phyloP scores from a whole-genome alignment of 2,888 invertebrate species.

The Drosophila aldrichi region DNA sequence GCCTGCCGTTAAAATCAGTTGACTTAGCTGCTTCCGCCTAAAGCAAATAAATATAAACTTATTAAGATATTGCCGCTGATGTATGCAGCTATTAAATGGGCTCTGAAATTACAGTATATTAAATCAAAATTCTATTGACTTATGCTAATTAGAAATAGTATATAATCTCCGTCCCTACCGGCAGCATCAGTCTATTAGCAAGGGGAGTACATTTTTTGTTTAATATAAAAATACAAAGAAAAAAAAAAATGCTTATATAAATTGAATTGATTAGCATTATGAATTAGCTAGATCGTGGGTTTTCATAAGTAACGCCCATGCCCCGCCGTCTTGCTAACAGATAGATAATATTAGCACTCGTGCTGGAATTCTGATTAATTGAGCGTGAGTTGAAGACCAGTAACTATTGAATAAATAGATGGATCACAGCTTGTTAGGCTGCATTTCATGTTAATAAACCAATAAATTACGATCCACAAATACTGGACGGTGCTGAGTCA shows the following conservation, averaged over 20 bases:
- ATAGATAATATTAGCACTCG: conserved; percentile 40
- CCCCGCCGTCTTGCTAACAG: conserved; percentile 1
- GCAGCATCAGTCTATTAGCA: background rate
- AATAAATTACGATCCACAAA: conserved; percentile 54
- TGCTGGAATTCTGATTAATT: conserved; percentile 69
- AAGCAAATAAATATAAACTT: conserved; percentile 1
- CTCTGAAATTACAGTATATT: conserved; percentile 33
- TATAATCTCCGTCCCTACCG: conserved; percentile 2
- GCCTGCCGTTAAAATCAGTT: conserved; percentile 18
- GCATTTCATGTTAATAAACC: conserved; percentile 38
- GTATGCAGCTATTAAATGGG: conserved; percentile 15
- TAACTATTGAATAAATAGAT: conserved; percentile 28
- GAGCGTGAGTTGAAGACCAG: conserved; percentile 61
- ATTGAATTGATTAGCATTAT: conserved; percentile 61
- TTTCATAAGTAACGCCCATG: conserved; percentile 20
- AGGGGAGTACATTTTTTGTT: conserved; percentile 23
- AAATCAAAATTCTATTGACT: conserved; percentile 55
- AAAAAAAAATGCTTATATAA: conserved; percentile 23
- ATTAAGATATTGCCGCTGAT: conserved; percentile 21
- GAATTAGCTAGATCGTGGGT: conserved; percentile 17
- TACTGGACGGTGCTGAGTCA: conserved; percentile 15
- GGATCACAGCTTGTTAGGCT: conserved; percentile 30
- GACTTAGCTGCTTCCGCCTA: conserved; percentile 49
- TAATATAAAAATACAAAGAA: conserved; percentile 6
- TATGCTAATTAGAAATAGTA: conserved; percentile 53